A percentile compares a stretch with the other conserved stretches of the same genome.
These are phyloP conservation scores for Dasysyrphus tricinctus DNA, from an alignment of 2,888 invertebrate species.

Conservation along the genomic window DNA sequence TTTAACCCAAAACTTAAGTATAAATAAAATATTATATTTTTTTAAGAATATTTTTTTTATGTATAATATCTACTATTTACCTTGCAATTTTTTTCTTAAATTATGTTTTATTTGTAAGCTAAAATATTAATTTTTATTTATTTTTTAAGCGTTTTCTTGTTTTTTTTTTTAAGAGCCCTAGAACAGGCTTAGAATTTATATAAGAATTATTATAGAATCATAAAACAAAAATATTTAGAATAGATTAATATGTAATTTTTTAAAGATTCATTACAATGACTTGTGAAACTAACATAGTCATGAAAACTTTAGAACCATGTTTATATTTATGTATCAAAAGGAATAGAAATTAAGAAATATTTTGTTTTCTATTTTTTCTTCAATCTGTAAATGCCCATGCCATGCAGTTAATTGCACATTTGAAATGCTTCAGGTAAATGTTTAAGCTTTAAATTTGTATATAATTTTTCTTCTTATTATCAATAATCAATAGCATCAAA, in stretches of 20 bases:
- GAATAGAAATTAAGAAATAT: not conserved
- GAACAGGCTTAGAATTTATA: constrained; percentile 76
- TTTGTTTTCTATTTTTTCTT: not conserved
- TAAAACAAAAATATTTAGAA: not conserved
- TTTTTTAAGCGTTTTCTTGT: constrained; percentile 17
- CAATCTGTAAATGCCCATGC: too few species aligned
- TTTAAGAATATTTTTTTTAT: not conserved
- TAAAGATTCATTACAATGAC: not conserved
- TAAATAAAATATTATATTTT: not conserved
- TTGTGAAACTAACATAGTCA: too few species aligned
- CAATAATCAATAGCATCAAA: too few species aligned
- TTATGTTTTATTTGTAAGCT: not conserved
- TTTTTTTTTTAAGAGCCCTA: constrained; percentile 73
- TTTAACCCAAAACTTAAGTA: constrained; percentile 7
- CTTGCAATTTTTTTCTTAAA: not conserved
- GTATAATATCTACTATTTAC: too few species aligned
- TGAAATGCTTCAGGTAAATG: too few species aligned
- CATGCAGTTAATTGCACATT: not conserved
- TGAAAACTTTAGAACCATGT: not conserved
- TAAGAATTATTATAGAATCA: not conserved
- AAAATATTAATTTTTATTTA: not conserved
- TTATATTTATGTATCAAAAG: not conserved
- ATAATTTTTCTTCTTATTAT: too few species aligned
- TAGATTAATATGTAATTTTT: not conserved
- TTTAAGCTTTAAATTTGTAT: too few species aligned